phyloP scores from a whole-genome alignment of 2,888 invertebrate species.

The Orthosia incerta region DNA sequence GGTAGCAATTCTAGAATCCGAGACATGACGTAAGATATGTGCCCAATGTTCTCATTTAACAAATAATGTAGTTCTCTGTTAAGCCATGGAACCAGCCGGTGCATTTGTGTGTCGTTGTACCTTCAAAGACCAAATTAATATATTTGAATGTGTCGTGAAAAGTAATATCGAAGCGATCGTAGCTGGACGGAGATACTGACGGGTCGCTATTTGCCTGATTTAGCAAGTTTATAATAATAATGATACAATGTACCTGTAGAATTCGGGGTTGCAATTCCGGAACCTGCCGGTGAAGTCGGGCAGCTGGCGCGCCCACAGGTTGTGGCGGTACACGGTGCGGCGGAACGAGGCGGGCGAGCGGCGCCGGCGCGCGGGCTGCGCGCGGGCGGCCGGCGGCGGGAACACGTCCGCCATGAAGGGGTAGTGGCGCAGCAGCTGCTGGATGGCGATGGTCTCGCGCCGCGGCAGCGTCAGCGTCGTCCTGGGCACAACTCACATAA shows the following conservation, averaged over 20 bases:
- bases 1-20: constrained; percentile 93
- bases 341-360: constrained; percentile 90
- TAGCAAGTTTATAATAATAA: neutral
- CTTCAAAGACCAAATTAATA: constrained; percentile 81
- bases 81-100: constrained; percentile 96
- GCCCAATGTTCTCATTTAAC: constrained; percentile 92
- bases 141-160: constrained; percentile 16
- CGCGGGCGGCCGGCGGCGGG: constrained; percentile 65
- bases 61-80: constrained; percentile 96
- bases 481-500: constrained; percentile 81
- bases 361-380: constrained; percentile 74
- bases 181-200: neutral
- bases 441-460: constrained; percentile 91
- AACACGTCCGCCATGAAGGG: constrained; percentile 80
- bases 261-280: constrained; percentile 94
- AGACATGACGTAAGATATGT: constrained; percentile 93
- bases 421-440: constrained; percentile 90
- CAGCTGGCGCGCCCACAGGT: constrained; percentile 94
- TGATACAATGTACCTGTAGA: constrained; percentile 92
- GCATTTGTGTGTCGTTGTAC: constrained; percentile 94
- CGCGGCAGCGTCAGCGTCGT: constrained; percentile 93
- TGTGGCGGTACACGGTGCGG: constrained; percentile 94
- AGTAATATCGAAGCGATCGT: neutral
- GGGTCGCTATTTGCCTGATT: neutral
- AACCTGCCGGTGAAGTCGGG: constrained; percentile 93